phyloP scores from a whole-genome alignment of 2,797 vertebrate genomes.

The Chelidonichthys spinosus region DNA sequence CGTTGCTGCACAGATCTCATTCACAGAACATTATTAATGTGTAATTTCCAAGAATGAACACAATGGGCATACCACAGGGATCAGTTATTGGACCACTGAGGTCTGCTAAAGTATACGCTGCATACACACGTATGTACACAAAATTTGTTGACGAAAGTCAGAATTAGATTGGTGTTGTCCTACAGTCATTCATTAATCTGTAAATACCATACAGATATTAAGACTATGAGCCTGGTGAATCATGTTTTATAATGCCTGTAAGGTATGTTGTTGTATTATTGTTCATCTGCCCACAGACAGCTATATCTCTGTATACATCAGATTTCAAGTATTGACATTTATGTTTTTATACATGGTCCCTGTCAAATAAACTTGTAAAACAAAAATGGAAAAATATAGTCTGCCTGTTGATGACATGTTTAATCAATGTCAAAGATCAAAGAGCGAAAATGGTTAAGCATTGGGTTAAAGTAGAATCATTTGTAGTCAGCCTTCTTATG shows the following conservation, averaged over 20 bases:
- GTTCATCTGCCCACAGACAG: background rate
- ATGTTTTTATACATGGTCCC: background rate
- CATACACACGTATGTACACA: too few relatives aligned
- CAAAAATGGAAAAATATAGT: background rate
- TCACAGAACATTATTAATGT: background rate
- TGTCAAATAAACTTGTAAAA: background rate
- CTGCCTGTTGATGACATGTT: slow-evolving; percentile 25
- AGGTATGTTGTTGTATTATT: background rate
- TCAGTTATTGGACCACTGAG: background rate
- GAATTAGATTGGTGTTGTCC: too few relatives aligned
- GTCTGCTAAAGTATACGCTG: too few relatives aligned
- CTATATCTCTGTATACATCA: background rate
- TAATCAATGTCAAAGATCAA: slow-evolving; percentile 10
- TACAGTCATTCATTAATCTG: background rate
- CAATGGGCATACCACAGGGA: background rate
- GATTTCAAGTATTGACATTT: background rate
- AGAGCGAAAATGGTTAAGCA: slow-evolving; percentile 27
- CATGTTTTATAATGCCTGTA: background rate
- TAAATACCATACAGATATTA: background rate
- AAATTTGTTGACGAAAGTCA: too few relatives aligned
- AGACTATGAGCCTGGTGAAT: background rate
- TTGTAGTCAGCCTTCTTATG: slow-evolving; percentile 24
- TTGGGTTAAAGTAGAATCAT: slow-evolving; percentile 42
- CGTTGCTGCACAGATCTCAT: slow-evolving; percentile 11
- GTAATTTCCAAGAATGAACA: background rate